Evolutionary conservation across 2,113 vertebrate species (phyloP).

Genomic region (Uria aalge): DNA sequence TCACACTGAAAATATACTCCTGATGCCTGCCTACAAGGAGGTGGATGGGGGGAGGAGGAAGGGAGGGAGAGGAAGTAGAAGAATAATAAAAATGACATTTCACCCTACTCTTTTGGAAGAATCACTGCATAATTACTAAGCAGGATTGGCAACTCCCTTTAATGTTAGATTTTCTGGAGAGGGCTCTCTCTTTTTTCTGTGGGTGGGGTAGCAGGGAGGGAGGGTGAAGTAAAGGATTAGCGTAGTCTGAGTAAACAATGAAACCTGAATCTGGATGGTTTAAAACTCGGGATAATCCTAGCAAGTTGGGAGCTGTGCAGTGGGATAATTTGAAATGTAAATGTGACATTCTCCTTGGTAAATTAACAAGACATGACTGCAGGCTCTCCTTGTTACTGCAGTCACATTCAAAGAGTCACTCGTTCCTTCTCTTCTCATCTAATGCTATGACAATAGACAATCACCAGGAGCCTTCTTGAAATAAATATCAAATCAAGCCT

Average conservation of each 20-base stretch:
- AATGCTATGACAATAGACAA: constrained; percentile 64
- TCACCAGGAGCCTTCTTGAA: constrained; percentile 66
- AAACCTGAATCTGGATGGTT: constrained; percentile 45
- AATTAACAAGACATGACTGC: constrained; percentile 78
- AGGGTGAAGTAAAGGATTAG: constrained; percentile 42
- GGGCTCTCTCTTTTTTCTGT: neutral
- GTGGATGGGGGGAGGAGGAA: neutral
- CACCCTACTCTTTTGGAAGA: neutral
- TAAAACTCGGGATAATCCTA: constrained; percentile 67
- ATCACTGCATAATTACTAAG: constrained; percentile 11
- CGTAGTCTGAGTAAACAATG: constrained; percentile 51
- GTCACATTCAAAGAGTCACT: constrained; percentile 65
- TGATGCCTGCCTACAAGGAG: neutral
- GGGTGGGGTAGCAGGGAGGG: neutral
- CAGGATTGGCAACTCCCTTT: constrained; percentile 13
- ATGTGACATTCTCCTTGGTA: constrained; percentile 75
- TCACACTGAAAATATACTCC: neutral
- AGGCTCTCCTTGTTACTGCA: constrained; percentile 69
- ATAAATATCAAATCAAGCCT: constrained; percentile 57
- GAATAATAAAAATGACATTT: constrained; percentile 24
- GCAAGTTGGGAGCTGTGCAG: constrained; percentile 54
- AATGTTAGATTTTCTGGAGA: neutral
- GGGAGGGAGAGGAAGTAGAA: neutral
- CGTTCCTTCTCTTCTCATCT: constrained; percentile 18
- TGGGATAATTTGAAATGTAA: constrained; percentile 80